Base-by-base conservation (phyloP, 2,888 invertebrate species). In the Nomada goodeniana region DNA sequence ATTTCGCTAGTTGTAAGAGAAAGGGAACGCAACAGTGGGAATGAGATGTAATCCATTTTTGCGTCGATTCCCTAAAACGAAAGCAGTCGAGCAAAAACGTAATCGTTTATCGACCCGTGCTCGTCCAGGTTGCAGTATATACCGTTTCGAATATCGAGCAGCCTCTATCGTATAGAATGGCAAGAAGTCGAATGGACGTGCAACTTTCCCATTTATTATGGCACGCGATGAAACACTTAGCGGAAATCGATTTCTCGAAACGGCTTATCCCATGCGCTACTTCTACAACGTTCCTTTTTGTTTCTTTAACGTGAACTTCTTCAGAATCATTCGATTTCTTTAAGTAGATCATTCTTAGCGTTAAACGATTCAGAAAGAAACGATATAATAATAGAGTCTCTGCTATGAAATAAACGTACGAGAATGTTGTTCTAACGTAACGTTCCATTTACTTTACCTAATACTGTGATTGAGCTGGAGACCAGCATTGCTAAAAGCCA, bases 401-500 rank as follows among this genome's bases (percentile, higher is more conserved):
- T 29, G 29, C 29, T 29, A 29, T 29, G 7, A 29, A 7, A 29
- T 29, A 29, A 29, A 36, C 36, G 36, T 7, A 7, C 36, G 36
- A 36, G 36, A 36, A 36, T 36, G 36, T 7, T 36, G 36, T 36
- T 36, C 36, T 2, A 29, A 36, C 5, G 20, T 13, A 61, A 20
- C 44, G 20, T 42, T 26, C 5, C 20, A 11, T 44, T 18, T 13
- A 55, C 59, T 95, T 96, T 94, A 97, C 97, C 97, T 93, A 97
- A 95, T 84, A 97, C 96, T 69, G 97, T 97, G 90, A 97, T 97
- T 76, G 96, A 98, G 94, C 96, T 98, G 91, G 96, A 98, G 71
- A 98, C 98, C 83, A 97, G 95, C 96, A 98, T 97, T 64, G 98
- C 97, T 89, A 98, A 95, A 23, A 98, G 94, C 99, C 99, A 99